phyloP scores from a whole-genome alignment of 2,888 invertebrate genomes.

The Pseudoips prasinana region DNA sequence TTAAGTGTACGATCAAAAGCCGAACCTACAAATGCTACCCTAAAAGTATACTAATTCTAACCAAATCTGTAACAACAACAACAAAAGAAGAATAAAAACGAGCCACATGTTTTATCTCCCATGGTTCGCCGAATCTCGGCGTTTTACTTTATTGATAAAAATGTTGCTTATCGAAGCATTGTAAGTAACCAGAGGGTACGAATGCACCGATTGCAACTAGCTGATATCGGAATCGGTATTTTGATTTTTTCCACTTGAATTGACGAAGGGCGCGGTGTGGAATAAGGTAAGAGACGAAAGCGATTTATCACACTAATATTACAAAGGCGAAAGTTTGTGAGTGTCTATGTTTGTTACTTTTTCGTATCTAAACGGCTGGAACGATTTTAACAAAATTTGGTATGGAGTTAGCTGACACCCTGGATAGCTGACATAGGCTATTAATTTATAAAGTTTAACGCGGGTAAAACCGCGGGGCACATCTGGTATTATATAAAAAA shows the following conservation, averaged over 20 bases:
- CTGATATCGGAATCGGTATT: slow-evolving; percentile 56
- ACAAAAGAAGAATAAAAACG: slow-evolving; percentile 15
- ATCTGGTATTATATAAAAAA: too few species aligned
- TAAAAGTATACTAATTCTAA: neutral
- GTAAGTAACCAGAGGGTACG: slow-evolving; percentile 43
- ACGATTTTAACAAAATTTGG: too few species aligned
- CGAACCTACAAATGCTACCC: too few species aligned
- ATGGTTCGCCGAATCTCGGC: slow-evolving; percentile 28
- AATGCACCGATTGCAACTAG: slow-evolving; percentile 60
- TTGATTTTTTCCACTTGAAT: slow-evolving; percentile 59
- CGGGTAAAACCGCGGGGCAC: too few species aligned
- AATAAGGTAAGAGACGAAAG: slow-evolving; percentile 10
- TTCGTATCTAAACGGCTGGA: too few species aligned
- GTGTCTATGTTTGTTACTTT: too few species aligned
- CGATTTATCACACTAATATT: too few species aligned
- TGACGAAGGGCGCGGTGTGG: slow-evolving; percentile 31
- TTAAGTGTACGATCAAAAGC: too few species aligned
- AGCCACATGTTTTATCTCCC: slow-evolving; percentile 37
- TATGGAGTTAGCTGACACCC: too few species aligned
- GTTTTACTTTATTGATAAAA: slow-evolving; percentile 55
- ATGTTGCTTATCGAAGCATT: slow-evolving; percentile 47
- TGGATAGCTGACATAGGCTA: too few species aligned
- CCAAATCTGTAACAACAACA: neutral
- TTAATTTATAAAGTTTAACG: too few species aligned
- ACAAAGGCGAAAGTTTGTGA: too few species aligned